A percentile compares a stretch with the other conserved stretches of the same genome.
Evolutionary conservation across 2,797 vertebrate species (phyloP).

Genomic region (Eulemur albifrons): DNA sequence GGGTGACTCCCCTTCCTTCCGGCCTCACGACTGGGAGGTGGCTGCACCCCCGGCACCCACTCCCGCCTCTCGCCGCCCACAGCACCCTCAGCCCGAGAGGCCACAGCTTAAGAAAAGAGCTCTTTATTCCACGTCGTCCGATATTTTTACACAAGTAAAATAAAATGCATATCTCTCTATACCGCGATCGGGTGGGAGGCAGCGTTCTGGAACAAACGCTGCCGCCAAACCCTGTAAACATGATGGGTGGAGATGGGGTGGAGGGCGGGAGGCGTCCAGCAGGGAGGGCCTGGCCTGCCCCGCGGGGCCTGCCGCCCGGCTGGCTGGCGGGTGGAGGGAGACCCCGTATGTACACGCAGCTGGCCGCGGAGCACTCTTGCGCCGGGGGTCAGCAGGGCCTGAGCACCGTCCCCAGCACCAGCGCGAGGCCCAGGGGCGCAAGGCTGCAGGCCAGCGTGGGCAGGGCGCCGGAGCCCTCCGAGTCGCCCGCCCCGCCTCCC

Average conservation of each 20-base stretch:
- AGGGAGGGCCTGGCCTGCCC: conserved; percentile 48
- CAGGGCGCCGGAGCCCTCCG: conserved; percentile 80
- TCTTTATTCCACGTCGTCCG: conserved; percentile 86
- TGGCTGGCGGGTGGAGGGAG: conserved; percentile 51
- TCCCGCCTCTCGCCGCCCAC: neutral
- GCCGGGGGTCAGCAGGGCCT: conserved; percentile 53
- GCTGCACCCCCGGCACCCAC: neutral
- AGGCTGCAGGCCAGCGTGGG: conserved; percentile 67
- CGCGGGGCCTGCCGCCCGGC: neutral
- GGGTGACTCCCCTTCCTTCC: neutral
- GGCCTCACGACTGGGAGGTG: neutral
- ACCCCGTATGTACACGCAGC: conserved; percentile 74
- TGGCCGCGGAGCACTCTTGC: neutral
- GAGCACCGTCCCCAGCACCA: conserved; percentile 61
- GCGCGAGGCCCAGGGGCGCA: conserved; percentile 1
- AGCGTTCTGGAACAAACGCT: conserved; percentile 93
- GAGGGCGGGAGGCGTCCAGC: neutral
- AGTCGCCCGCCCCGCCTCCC: conserved; percentile 54
- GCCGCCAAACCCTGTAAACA: conserved; percentile 89
- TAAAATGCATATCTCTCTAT: conserved; percentile 99
- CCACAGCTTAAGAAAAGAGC: conserved; percentile 84
- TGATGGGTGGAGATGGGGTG: conserved; percentile 88
- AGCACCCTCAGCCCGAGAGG: neutral
- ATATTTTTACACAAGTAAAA: conserved; percentile 99
- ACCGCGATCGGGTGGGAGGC: conserved; percentile 91